Evolutionary conservation across 2,888 invertebrate species (phyloP).

Genomic region (Molorchus minor): DNA sequence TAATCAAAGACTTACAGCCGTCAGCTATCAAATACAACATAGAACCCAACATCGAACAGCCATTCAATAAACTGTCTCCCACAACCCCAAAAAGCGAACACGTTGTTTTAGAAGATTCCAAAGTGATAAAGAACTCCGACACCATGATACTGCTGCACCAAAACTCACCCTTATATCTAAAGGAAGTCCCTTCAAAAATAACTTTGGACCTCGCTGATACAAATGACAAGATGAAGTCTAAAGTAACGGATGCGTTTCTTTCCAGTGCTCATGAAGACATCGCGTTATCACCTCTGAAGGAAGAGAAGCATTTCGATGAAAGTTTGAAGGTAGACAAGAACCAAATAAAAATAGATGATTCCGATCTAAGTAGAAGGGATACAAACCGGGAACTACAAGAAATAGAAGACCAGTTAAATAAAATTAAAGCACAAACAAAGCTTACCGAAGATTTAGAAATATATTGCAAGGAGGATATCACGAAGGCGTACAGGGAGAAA

Average conservation of each 20-base stretch:
- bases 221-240: slow-evolving; percentile 57
- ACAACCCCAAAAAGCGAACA: slow-evolving; percentile 36
- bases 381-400: slow-evolving; percentile 57
- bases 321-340: slow-evolving; percentile 34
- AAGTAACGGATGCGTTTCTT: slow-evolving; percentile 69
- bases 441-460: slow-evolving; percentile 55
- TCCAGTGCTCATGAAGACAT: slow-evolving; percentile 70
- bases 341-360: slow-evolving; percentile 45
- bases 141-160: slow-evolving; percentile 31
- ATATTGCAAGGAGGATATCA: slow-evolving; percentile 59
- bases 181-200: slow-evolving; percentile 14
- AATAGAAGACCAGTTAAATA: slow-evolving; percentile 51
- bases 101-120: slow-evolving; percentile 43
- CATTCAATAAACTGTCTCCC: slow-evolving; percentile 51
- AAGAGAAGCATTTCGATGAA: slow-evolving; percentile 44
- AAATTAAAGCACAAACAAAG: slow-evolving; percentile 54
- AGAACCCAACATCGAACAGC: slow-evolving; percentile 57
- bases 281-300: slow-evolving; percentile 25
- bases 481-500: slow-evolving; percentile 59
- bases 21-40: slow-evolving; percentile 57
- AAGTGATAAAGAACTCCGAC: slow-evolving; percentile 35
- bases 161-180: slow-evolving; percentile 4
- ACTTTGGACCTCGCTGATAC: slow-evolving; percentile 35
- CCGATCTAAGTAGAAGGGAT: slow-evolving; percentile 49
- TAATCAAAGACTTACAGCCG: slow-evolving; percentile 54